A percentile compares a stretch with the other conserved stretches of the same genome.
phyloP scores from a whole-genome alignment of 1,140 invertebrate species.

The Saxidomus purpurata region DNA sequence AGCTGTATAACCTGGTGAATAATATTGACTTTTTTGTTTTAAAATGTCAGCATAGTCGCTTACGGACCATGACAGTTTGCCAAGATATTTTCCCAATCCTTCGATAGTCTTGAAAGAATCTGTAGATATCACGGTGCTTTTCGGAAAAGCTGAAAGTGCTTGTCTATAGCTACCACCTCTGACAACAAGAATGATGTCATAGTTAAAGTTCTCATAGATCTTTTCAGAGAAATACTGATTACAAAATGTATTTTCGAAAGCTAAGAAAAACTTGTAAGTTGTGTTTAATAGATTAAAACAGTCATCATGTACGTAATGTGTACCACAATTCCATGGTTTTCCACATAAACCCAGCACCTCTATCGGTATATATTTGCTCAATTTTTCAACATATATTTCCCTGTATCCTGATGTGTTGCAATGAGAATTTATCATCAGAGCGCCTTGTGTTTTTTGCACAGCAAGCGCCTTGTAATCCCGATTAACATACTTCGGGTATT shows the following conservation, averaged over 20 bases:
- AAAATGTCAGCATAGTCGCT: conserved; percentile 26
- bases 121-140: conserved; percentile 34
- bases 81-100: conserved; percentile 30
- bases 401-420: conserved; percentile 22
- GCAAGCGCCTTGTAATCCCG: conserved; percentile 22
- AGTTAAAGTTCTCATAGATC: conserved; percentile 57
- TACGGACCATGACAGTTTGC: background rate
- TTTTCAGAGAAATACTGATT: conserved; percentile 55
- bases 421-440: conserved; percentile 52
- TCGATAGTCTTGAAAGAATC: conserved; percentile 48
- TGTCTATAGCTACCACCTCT: conserved; percentile 35
- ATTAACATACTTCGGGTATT: background rate
- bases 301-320: conserved; percentile 48
- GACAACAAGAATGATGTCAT: conserved; percentile 36
- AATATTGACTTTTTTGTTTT: conserved; percentile 45
- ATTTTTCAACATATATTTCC: conserved; percentile 35
- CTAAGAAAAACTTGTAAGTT: conserved; percentile 58
- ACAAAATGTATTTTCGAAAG: conserved; percentile 58
- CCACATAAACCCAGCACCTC: conserved; percentile 36
- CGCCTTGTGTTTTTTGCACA: conserved; percentile 21
- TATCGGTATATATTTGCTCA: conserved; percentile 36
- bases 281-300: conserved; percentile 54
- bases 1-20: conserved; percentile 3
- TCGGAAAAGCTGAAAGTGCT: conserved; percentile 6
- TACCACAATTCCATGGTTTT: conserved; percentile 47